Evolutionary conservation across 2,797 vertebrate species (phyloP), one percentile per base, ranked within the genome.

Genomic region (Erithacus rubecula): DNA sequence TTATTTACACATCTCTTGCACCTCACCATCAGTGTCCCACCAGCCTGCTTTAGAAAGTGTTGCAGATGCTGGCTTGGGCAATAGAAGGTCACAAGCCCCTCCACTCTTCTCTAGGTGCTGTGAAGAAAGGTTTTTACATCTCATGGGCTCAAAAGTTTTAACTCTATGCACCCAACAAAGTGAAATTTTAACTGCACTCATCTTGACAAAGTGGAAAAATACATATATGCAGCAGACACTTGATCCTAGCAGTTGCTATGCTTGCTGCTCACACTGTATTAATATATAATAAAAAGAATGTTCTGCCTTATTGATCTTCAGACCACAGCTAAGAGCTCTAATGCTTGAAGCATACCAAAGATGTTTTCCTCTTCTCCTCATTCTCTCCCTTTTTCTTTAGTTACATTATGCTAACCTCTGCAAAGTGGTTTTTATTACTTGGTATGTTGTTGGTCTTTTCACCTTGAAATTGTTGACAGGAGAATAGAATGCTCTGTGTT

Each of bases 381-480:
- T 49, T 85, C 39, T 56, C n/a, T 44, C 5, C 5, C 22, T 34
- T 64, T 80, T 75, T 78, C 77, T 62, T 67, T 87, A 15, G 47
- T 51, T 93, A 65, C 80, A 86, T 90, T 96, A 94, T 74, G 55
- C 86, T 95, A 95, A 97, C 95, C 90, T 91, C 69, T 64, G 60
- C 63, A 87, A 94, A 94, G 51, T 11, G 23, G 13, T 22, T 90
- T 93, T 96, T 93, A 97, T 96, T 89, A 81, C 65, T 65, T 51
- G 65, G 37, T 62, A 36, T 16, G 43, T 58, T 59, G 81, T 89
- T 71, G 68, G 83, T 75, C 76, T 89, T 95, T 96, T 97, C 94
- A 87, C 96, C 95, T 97, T 97, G 96, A 97, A 90, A 94, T 47
- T 93, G 72, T 96, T 96, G 97, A 94, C 93, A 95, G 84, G 63